A percentile compares a stretch with the other conserved stretches of the same genome.
These are phyloP conservation scores for Euglossa dilemma DNA, from an alignment of 1,140 invertebrate genomes.

Conservation along the genomic window DNA sequence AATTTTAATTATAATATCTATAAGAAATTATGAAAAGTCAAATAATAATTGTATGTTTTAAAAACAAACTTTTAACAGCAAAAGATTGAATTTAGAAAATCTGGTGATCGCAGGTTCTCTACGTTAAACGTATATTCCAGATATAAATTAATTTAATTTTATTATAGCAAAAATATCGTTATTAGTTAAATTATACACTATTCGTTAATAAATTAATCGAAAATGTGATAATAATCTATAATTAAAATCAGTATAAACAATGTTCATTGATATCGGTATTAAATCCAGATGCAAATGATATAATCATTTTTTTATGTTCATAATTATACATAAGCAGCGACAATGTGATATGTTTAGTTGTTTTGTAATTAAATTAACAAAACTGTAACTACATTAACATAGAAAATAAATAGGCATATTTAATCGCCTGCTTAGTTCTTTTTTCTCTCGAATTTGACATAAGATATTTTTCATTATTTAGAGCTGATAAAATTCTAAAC, in stretches of 20 bases:
- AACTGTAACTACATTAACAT: neutral
- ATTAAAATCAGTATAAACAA: neutral
- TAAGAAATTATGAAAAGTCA: neutral
- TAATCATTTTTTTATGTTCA: constrained; percentile 20
- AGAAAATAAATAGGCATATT: constrained; percentile 16
- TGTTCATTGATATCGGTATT: neutral
- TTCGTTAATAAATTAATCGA: neutral
- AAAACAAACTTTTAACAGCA: neutral
- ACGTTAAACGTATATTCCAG: constrained; percentile 35
- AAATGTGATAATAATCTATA: neutral
- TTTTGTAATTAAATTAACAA: constrained; percentile 5
- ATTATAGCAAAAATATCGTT: neutral
- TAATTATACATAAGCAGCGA: neutral
- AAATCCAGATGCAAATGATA: neutral
- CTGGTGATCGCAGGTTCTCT: constrained; percentile 31
- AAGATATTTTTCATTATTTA: neutral
- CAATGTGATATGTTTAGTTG: constrained; percentile 12
- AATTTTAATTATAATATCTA: constrained; percentile 8
- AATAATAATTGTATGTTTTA: neutral
- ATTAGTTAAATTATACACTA: neutral
- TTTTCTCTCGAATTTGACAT: neutral
- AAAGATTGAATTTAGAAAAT: constrained; percentile 30
- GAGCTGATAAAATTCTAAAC: neutral
- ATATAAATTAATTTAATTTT: constrained; percentile 6
- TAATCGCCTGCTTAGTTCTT: neutral